Evolutionary conservation across 2,113 vertebrate species (phyloP).

Genomic region (Phaethon lepturus): DNA sequence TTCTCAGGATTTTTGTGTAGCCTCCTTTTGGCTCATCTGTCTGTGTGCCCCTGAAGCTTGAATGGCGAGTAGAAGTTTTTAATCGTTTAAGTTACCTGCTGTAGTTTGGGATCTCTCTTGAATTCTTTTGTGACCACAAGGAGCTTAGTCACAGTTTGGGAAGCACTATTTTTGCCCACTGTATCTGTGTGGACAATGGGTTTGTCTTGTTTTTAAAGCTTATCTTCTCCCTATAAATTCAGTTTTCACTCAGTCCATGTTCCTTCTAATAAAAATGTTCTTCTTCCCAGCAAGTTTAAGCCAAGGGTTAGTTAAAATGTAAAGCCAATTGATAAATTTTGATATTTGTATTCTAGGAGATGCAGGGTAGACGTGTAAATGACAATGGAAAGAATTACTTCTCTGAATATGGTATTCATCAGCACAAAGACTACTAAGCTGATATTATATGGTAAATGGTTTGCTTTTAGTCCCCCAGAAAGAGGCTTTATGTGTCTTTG

Average conservation of each 20-base stretch:
- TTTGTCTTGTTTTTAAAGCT: background rate
- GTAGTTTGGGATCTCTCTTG: background rate
- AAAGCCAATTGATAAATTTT: conserved; percentile 3
- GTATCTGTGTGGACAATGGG: background rate
- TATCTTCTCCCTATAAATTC: background rate
- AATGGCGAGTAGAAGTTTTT: background rate
- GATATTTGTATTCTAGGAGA: background rate
- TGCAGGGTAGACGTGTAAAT: background rate
- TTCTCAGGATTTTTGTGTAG: background rate
- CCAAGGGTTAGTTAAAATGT: background rate
- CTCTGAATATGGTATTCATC: conserved; percentile 38
- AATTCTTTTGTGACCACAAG: background rate
- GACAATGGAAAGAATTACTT: background rate
- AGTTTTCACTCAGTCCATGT: background rate
- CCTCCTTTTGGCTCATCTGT: background rate
- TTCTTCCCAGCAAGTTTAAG: background rate
- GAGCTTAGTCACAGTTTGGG: background rate
- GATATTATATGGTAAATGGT: conserved; percentile 42
- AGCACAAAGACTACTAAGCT: conserved; percentile 37
- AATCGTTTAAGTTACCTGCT: background rate
- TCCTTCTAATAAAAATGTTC: background rate
- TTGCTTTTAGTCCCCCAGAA: conserved; percentile 40
- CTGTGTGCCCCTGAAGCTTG: background rate
- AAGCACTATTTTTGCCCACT: background rate
- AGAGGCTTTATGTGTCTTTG: conserved; percentile 52